A percentile compares a stretch with the other conserved stretches of the same genome.
Conservation (phyloP, 2,113 vertebrate species). For the Lepisosteus oculatus region DNA sequence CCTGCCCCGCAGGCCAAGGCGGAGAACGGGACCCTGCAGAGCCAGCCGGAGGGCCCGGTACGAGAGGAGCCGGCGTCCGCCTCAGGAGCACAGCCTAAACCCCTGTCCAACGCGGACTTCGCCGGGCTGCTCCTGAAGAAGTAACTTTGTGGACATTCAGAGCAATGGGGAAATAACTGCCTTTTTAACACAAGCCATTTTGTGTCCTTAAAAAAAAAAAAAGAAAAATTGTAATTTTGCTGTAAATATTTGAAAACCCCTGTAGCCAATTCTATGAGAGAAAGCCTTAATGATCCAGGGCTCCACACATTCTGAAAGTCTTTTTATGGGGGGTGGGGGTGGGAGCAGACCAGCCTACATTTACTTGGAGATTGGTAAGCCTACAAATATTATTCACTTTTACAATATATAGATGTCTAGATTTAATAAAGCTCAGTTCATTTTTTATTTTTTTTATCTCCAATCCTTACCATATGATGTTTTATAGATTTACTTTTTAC, state of each 20-base stretch:
- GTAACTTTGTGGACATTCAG: constrained; percentile 42
- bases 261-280: constrained; percentile 35
- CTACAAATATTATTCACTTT: constrained; percentile 20
- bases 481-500: constrained; percentile 19
- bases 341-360: neutral
- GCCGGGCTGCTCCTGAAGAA: constrained; percentile 89
- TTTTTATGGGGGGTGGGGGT: neutral
- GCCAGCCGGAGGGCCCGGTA: constrained; percentile 24
- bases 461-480: too few relatives aligned
- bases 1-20: constrained; percentile 53
- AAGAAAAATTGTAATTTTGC: constrained; percentile 30
- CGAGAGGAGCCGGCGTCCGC: constrained; percentile 13
- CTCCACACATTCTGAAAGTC: constrained; percentile 21
- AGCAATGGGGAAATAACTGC: constrained; percentile 49
- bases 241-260: constrained; percentile 35
- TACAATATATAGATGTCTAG: neutral
- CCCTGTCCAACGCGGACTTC: constrained; percentile 94
- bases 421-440: constrained; percentile 23
- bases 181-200: constrained; percentile 70
- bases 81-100: constrained; percentile 54
- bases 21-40: constrained; percentile 75
- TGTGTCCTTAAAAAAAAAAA: constrained; percentile 66
- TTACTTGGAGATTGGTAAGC: constrained; percentile 3
- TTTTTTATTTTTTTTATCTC: constrained; percentile 22
- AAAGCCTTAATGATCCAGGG: constrained; percentile 49